Evolutionary conservation across 2,113 vertebrate genomes (phyloP), one percentile per base, ranked within the genome.

Genomic region (Archocentrus centrarchus): DNA sequence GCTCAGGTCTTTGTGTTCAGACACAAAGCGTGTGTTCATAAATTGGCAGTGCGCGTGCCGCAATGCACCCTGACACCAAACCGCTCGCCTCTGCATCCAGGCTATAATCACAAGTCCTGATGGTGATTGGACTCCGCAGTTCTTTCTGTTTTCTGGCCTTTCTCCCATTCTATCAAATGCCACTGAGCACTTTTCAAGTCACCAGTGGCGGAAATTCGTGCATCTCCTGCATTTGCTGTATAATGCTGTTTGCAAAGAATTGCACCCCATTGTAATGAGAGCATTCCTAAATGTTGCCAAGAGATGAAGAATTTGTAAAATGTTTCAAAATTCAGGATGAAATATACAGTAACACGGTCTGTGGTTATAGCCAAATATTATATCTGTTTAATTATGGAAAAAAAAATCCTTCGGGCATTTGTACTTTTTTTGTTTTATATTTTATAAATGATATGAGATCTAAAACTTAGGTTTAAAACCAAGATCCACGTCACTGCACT

Each of bases 1-100:
- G 82, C 86, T 88, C 78, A 78, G 86, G 88, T 91, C 88, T 91
- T 88, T 82, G 87, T 86, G 77, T 92, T 88, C 75, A 84, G 85
- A 88, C 89, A 91, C 86, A 89, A 81, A 90, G 89, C 47, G 20
- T 82, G 87, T 82, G 88, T 84, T 91, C 81, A 80, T 85, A 85
- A 90, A 91, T 88, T 91, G 90, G 85, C 80, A 78, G 77, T 20
- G 81, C 37, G 11, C 82, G 75, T 37, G 85, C 78, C 17, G 70
- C 62, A 35, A 75, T 83, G 84, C 83, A 77, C 79, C 77, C 61
- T 84, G 80, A 87, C 86, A 83, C 63, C 35, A 41, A 76, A 79
- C 37, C 2, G 20, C 57, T 75, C 20, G 20, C 57, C 59, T 80
- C 60, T 47, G 13, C 41, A 5, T 77, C 78, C 84, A 81, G 47